phyloP scores from a whole-genome alignment of 1,140 invertebrate species.

The Antheraea pernyi region DNA sequence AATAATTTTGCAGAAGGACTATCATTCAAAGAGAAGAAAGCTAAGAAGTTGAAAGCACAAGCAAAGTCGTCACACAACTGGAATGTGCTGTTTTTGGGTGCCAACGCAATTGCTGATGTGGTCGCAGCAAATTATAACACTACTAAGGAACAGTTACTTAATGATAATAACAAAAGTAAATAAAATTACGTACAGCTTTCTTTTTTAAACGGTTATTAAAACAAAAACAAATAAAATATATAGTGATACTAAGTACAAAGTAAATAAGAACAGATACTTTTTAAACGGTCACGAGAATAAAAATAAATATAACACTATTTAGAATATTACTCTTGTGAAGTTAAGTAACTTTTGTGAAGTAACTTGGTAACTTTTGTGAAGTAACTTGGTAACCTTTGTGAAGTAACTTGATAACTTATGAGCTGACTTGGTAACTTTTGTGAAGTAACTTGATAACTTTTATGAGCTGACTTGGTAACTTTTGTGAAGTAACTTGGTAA shows the following conservation, averaged over 20 bases:
- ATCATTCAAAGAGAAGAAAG: constrained; percentile 93
- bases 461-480: too few relatives aligned
- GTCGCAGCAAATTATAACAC: constrained; percentile 93
- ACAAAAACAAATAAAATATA: background rate
- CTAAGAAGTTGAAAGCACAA: constrained; percentile 87
- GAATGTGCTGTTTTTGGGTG: constrained; percentile 97
- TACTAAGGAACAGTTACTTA: constrained; percentile 87
- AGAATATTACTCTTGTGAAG: too few relatives aligned
- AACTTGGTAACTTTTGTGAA: too few relatives aligned
- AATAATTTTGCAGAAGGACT: constrained; percentile 77
- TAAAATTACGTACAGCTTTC: background rate
- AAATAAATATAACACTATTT: too few relatives aligned
- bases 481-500: too few relatives aligned
- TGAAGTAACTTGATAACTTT: too few relatives aligned
- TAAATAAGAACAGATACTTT: too few relatives aligned
- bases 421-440: too few relatives aligned
- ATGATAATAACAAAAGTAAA: constrained; percentile 75
- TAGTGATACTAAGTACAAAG: background rate
- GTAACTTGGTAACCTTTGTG: too few relatives aligned
- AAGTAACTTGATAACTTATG: too few relatives aligned
- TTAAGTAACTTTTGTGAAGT: too few relatives aligned
- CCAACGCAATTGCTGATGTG: constrained; percentile 95
- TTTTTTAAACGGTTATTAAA: background rate
- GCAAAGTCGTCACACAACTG: constrained; percentile 94
- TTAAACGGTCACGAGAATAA: too few relatives aligned